Evolutionary conservation across 1,140 invertebrate genomes (phyloP), one percentile per base, ranked within the genome.

Genomic region (Orussus abietinus): DNA sequence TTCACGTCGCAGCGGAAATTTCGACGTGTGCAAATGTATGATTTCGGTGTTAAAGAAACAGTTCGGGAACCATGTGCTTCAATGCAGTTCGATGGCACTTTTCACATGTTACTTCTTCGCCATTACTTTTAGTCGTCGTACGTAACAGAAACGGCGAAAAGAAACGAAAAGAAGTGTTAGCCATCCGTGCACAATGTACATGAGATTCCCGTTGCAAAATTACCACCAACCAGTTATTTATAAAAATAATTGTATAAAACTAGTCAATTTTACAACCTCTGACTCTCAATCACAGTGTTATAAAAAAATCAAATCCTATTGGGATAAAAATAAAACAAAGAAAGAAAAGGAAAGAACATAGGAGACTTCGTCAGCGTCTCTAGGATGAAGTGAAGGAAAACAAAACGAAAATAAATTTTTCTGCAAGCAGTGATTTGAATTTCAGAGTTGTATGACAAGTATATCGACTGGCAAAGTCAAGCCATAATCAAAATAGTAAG

Each of bases 241-340:
- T 72, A 72, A 72, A 72, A 73, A 71, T 73, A 73, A 73, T 70
- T 70, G 64, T 73, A 72, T 72, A 73, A 72, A 73, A 73, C 65
- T 73, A 69, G 67, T 71, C 70, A 67, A 69, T 72, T 69, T 66
- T 53, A 66, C 68, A 72, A 66, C 45, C 44, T 68, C 68, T 66
- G 66, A 69, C 47, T 53, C 51, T 66, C 66, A 71, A 73, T 72
- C 70, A 66, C 64, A 51, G 49, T 61, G 49, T 33, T 34, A 22
- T 59, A 59, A 62, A 59, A 57, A 55, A 57, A 49, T 44, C 33
- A 47, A 38, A 50, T 62, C 37, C 20, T 50, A 55, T 53, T 45
- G 44, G 19, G 22, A 52, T 50, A 18, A 42, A 29, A 45, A 54
- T 45, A 45, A 45, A 18, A 32, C 5, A 15, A 53, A 42, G 39